Percentiles rank a stretch among this genome's conserved stretches.
Evolutionary conservation across 2,888 invertebrate genomes (phyloP).

Genomic region (Eupithecia subfuscata): DNA sequence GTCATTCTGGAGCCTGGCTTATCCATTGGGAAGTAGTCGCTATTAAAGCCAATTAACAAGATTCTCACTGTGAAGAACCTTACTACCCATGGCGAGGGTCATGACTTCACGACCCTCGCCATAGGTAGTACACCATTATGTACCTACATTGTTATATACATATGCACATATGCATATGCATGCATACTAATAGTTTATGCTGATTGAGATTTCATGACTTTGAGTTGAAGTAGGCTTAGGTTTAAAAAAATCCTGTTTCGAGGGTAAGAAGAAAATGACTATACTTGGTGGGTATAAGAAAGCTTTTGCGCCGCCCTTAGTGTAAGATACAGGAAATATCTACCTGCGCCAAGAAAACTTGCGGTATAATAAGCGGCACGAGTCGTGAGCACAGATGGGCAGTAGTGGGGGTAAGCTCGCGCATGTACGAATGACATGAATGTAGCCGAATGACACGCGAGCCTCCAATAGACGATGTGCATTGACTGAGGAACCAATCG

Average conservation of each 20-base stretch:
- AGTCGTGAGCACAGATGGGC: no score
- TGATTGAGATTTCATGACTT: background rate
- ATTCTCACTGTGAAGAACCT: background rate
- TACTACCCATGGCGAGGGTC: background rate
- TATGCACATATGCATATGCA: no score
- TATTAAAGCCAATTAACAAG: background rate
- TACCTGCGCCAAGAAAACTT: background rate
- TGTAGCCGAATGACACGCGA: no score
- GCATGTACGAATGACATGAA: no score
- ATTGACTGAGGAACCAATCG: no score
- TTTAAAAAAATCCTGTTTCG: background rate
- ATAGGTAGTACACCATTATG: no score
- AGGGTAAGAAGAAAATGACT: background rate
- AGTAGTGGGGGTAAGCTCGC: no score
- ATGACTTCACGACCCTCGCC: background rate
- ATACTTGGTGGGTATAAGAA: background rate
- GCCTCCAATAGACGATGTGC: no score
- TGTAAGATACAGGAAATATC: background rate
- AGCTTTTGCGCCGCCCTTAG: background rate
- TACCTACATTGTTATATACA: no score
- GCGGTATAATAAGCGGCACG: no score
- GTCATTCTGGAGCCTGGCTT: background rate
- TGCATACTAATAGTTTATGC: background rate
- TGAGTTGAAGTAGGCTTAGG: background rate
- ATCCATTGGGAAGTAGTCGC: background rate